Base-by-base conservation (phyloP, 1,140 invertebrate genomes). In the Drosophila busckii region DNA sequence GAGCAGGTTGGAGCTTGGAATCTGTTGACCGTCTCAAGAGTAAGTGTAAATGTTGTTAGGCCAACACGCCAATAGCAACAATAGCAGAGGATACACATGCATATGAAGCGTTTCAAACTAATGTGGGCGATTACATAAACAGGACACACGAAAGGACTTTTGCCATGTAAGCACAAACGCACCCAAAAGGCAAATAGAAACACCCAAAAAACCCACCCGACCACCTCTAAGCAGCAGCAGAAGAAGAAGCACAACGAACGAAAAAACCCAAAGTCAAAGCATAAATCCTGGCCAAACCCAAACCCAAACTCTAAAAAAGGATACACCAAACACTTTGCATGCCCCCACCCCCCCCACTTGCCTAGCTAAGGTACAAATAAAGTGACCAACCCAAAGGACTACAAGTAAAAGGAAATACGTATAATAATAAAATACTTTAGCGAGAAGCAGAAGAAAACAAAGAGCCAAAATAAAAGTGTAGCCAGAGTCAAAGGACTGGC, bases 111-210 rank as follows among this genome's bases (percentile, higher is more conserved):
- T 65, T 56, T 42, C 49, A 53, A 80, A 80, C 73, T 80, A 80
- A 80, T 80, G 73, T 80, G 64, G 73, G 73, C 68, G 73, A 80
- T 80, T 80, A 80, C 75, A 80, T 80, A 80, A 78, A 80, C 73
- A 82, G 63, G 73, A 73, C 73, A 80, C 73, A 78, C 60, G 75
- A 80, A 78, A 68, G 71, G 73, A 73, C 53, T 49, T 56, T 56
- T 49, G 44, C 53, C 58, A 42, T 61, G 58, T 56, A 61, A 62
- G 53, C 59, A n/a, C n/a, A 62, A 58, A 65, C 73, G 73, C 75
- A 80, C 73, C 75, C 73, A 80, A 53, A 59, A 52, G 61, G 61
- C 64, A 76, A 75, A 69, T 70, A 75, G 70, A 52, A 75, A 53
- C 70, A 59, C 63, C 69, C 70, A 68, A 66, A 66, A n/a, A n/a